Percentiles rank a stretch among this genome's conserved stretches.
Evolutionary conservation across 2,797 vertebrate genomes (phyloP).

Genomic region (Protonibea diacanthus): DNA sequence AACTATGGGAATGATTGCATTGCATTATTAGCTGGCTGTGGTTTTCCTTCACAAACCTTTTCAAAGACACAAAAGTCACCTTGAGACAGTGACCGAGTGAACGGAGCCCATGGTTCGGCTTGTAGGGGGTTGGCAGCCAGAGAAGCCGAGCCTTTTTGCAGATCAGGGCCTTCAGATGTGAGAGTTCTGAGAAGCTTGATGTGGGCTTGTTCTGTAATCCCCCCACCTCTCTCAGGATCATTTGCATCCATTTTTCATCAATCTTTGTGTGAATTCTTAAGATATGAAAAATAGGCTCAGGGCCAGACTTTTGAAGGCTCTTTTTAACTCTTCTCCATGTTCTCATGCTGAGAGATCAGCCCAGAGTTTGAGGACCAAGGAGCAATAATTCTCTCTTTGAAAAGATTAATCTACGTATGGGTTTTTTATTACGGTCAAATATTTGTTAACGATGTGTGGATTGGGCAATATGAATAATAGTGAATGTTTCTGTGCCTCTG

Average conservation of each 20-base stretch:
- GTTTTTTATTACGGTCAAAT: constrained; percentile 45
- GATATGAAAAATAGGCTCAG: constrained; percentile 73
- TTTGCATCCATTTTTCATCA: constrained; percentile 84
- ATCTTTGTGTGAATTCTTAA: constrained; percentile 77
- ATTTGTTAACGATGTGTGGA: constrained; percentile 51
- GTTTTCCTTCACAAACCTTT: constrained; percentile 66
- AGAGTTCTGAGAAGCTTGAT: constrained; percentile 77
- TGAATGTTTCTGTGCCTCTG: constrained; percentile 15
- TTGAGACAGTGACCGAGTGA: constrained; percentile 70
- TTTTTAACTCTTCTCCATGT: constrained; percentile 58
- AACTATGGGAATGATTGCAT: constrained; percentile 33
- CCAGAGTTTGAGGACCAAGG: constrained; percentile 51
- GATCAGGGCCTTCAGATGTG: constrained; percentile 75
- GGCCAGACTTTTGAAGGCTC: constrained; percentile 70
- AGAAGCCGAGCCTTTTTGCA: constrained; percentile 59
- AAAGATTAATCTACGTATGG: constrained; percentile 50
- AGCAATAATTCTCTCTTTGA: constrained; percentile 66
- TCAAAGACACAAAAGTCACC: constrained; percentile 76
- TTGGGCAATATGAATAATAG: constrained; percentile 23
- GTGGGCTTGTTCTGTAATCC: constrained; percentile 69
- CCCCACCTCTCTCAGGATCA: constrained; percentile 73
- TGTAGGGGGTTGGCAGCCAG: constrained; percentile 59
- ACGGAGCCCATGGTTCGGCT: constrained; percentile 35
- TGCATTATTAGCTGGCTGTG: constrained; percentile 35
- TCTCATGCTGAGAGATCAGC: constrained; percentile 55